Percentiles rank a stretch among this genome's conserved stretches.
Evolutionary conservation across 2,797 vertebrate genomes (phyloP).

Genomic region (Melanotaenia boesemani): DNA sequence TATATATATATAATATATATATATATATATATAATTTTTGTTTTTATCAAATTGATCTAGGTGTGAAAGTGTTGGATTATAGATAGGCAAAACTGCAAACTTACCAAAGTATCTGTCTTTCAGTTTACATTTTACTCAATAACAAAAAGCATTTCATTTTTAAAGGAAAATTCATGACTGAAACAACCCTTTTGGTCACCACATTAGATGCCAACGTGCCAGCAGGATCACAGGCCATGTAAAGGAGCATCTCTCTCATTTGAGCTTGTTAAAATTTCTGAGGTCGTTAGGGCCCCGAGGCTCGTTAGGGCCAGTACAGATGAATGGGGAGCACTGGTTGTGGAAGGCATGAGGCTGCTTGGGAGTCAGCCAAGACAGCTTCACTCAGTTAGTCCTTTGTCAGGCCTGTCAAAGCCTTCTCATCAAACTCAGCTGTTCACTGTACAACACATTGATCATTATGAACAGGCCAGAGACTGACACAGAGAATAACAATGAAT

Average conservation of each 20-base stretch:
- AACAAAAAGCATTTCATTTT: background rate
- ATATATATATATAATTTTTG: too few species aligned
- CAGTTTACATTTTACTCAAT: background rate
- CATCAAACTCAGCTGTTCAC: conserved; percentile 80
- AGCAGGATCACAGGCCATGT: conserved; percentile 14
- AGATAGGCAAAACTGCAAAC: background rate
- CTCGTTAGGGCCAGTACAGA: conserved; percentile 60
- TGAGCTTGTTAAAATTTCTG: conserved; percentile 63
- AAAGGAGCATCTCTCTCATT: conserved; percentile 58
- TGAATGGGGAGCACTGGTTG: conserved; percentile 63
- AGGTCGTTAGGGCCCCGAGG: conserved; percentile 39
- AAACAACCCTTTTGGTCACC: conserved; percentile 9
- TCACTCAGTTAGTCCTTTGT: conserved; percentile 78
- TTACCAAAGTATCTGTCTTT: background rate
- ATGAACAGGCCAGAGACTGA: conserved; percentile 64
- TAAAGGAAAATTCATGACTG: background rate
- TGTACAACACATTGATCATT: conserved; percentile 78
- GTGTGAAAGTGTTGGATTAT: background rate
- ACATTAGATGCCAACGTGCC: conserved; percentile 10
- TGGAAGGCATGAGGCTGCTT: conserved; percentile 58
- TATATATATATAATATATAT: too few species aligned
- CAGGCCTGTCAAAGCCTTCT: conserved; percentile 80
- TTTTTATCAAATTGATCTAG: background rate
- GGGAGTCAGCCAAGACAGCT: conserved; percentile 70
- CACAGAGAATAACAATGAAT: conserved; percentile 59